phyloP scores from a whole-genome alignment of 1,140 invertebrate species.

The Leptinotarsa texana region DNA sequence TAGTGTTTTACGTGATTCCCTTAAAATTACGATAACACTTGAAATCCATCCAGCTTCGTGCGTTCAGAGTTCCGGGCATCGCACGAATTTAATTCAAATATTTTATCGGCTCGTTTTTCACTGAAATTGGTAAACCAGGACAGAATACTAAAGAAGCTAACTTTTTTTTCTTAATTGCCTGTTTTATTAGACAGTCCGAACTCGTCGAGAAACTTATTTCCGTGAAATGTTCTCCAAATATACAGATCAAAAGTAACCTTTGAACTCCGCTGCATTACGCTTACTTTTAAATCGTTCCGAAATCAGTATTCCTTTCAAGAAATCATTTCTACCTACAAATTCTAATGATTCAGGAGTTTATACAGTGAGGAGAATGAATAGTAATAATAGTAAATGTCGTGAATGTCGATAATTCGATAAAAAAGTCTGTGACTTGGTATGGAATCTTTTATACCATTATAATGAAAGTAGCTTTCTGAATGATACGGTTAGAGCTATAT shows the following conservation, averaged over 20 bases:
- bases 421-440: too few species aligned
- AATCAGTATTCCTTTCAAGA: not conserved
- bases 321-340: not conserved
- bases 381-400: not conserved
- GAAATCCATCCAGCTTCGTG: slow-evolving; percentile 13
- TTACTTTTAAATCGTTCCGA: not conserved
- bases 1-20: slow-evolving; percentile 10
- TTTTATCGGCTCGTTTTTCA: slow-evolving; percentile 18
- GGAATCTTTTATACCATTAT: too few species aligned
- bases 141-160: slow-evolving; percentile 12
- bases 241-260: slow-evolving; percentile 6
- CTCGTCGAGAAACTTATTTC: slow-evolving; percentile 12
- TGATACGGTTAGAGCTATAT: too few species aligned
- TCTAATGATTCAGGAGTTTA: not conserved
- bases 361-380: not conserved
- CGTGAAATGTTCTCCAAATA: not conserved
- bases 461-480: too few species aligned
- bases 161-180: slow-evolving; percentile 16
- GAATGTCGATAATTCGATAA: too few species aligned
- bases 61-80: slow-evolving; percentile 3
- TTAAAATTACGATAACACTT: slow-evolving; percentile 9
- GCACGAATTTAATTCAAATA: slow-evolving; percentile 16
- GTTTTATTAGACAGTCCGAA: slow-evolving; percentile 12
- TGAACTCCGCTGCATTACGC: not conserved
- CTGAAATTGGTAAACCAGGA: slow-evolving; percentile 14